Conservation (phyloP, 2,113 vertebrate genomes). For the Pantherophis guttatus region DNA sequence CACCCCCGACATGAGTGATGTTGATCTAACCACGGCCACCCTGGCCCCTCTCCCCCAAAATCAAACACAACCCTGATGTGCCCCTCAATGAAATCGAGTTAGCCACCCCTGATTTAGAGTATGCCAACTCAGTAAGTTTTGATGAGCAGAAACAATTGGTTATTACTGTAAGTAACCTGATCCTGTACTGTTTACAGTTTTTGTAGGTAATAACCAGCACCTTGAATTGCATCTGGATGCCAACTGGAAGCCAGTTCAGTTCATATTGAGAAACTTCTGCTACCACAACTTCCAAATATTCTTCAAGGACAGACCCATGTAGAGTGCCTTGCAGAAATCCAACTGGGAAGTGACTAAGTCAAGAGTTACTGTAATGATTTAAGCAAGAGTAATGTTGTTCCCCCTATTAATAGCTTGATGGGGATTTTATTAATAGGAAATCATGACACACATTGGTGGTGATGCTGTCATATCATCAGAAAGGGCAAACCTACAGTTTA, state of each 20-base stretch:
- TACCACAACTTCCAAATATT: neutral
- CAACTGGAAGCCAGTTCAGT: neutral
- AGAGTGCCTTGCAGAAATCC: neutral
- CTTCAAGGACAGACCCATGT: neutral
- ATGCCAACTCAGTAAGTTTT: neutral
- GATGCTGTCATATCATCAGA: neutral
- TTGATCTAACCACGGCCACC: too few relatives aligned
- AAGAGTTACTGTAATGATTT: neutral
- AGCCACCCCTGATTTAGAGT: neutral
- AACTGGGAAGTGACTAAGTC: neutral
- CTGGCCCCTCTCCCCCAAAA: too few relatives aligned
- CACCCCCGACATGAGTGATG: too few relatives aligned
- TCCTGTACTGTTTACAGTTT: neutral
- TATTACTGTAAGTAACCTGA: neutral
- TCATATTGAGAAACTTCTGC: neutral
- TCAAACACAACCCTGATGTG: too few relatives aligned
- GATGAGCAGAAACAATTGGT: neutral
- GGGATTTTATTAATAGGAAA: neutral
- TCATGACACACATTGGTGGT: neutral
- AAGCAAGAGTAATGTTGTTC: neutral
- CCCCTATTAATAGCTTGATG: neutral
- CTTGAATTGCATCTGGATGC: neutral
- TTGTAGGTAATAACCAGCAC: neutral
- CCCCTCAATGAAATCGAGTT: too few relatives aligned
- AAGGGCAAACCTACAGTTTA: neutral